Percentiles rank a stretch among this genome's conserved stretches.
phyloP scores from a whole-genome alignment of 1,140 invertebrate genomes.

The Scaptomyza graminum region DNA sequence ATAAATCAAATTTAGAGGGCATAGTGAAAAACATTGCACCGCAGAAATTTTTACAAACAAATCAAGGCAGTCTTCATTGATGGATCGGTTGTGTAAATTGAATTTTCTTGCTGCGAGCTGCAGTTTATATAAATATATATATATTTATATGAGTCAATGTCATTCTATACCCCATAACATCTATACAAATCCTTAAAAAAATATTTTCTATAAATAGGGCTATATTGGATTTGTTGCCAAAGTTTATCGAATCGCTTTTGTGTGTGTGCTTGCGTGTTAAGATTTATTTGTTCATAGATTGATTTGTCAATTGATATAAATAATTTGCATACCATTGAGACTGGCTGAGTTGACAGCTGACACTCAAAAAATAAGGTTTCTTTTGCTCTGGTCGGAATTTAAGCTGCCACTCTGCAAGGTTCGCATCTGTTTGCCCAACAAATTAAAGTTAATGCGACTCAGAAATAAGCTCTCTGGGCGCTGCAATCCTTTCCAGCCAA shows the following conservation, averaged over 20 bases:
- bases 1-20: too few relatives aligned
- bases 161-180: not conserved
- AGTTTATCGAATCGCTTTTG: not conserved
- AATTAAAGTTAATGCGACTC: slow-evolving; percentile 79
- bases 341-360: slow-evolving; percentile 42
- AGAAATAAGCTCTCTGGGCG: slow-evolving; percentile 53
- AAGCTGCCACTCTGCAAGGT: slow-evolving; percentile 34
- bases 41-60: not conserved
- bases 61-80: slow-evolving; percentile 3
- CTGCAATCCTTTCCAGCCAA: slow-evolving; percentile 59
- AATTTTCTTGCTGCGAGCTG: slow-evolving; percentile 11
- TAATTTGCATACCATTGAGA: slow-evolving; percentile 44
- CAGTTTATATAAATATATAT: not conserved
- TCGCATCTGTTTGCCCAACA: slow-evolving; percentile 68
- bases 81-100: slow-evolving; percentile 21
- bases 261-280: not conserved
- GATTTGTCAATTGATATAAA: slow-evolving; percentile 52
- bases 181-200: not conserved
- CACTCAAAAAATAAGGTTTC: slow-evolving; percentile 19
- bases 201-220: slow-evolving; percentile 5
- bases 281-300: slow-evolving; percentile 48
- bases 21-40: not conserved
- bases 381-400: not conserved
- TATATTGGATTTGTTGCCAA: not conserved
- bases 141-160: too few relatives aligned